Evolutionary conservation across 2,113 vertebrate genomes (phyloP).

Genomic region (Rana temporaria): DNA sequence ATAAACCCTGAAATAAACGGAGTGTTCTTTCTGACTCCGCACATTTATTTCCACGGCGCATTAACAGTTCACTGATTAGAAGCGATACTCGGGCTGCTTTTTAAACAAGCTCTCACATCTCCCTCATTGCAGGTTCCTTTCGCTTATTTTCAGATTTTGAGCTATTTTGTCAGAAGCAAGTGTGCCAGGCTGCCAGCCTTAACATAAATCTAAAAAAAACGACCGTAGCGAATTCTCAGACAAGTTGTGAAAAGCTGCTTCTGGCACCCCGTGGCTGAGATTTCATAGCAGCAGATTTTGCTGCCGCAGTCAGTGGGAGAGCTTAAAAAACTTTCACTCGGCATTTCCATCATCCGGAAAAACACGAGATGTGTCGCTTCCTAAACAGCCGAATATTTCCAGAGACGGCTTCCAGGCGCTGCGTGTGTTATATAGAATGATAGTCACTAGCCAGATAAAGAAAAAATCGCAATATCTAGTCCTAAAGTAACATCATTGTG

Average conservation of each 20-base stretch:
- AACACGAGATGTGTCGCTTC: no score
- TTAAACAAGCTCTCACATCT: neutral
- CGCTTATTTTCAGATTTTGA: neutral
- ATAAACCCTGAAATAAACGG: no score
- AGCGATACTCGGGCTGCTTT: neutral
- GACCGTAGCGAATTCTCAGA: neutral
- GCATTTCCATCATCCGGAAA: neutral
- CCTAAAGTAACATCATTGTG: no score
- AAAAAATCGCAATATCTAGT: no score
- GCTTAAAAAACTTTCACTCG: neutral
- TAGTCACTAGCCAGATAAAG: no score
- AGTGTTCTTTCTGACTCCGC: no score
- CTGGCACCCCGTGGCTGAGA: neutral
- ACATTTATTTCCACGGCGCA: no score
- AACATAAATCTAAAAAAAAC: neutral
- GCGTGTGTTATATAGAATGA: no score
- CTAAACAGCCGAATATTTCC: no score
- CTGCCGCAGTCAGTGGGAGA: neutral
- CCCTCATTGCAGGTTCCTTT: neutral
- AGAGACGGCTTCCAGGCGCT: no score
- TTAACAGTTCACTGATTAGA: no score
- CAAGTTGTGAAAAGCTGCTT: slow-evolving; percentile 7
- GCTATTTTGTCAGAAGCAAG: neutral
- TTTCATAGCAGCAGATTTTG: slow-evolving; percentile 23
- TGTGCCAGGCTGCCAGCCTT: neutral